Evolutionary conservation across 2,888 invertebrate species (phyloP), one percentile per base, ranked within the genome.

Genomic region (Calameuta idolon): DNA sequence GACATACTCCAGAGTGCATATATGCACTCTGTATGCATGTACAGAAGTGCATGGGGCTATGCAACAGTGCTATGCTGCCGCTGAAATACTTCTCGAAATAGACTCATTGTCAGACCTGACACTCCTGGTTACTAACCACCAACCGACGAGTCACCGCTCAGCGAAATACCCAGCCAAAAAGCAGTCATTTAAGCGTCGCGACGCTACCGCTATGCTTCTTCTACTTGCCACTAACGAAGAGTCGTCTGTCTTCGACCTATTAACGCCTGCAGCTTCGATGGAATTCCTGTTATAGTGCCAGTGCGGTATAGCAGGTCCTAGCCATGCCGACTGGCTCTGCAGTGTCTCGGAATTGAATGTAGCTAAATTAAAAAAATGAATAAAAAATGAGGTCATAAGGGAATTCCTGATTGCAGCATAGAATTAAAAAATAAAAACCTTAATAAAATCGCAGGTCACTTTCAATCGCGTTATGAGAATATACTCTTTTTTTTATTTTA

Each of bases 1-100:
- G 71, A 71, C 71, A 34, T 9, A 34, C 71, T 33, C 30, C 71
- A 83, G 82, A 81, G 69, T 31, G 69, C 73, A 55, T 55, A 23
- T 74, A 74, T 77, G 74, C 77, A 69, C 69, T 30, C 37, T 33
- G 40, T n/a, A 30, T 37, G 74, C 35, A 69, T 35, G 12, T 74
- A 33, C 34, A 68, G 4, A 69, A 33, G 76, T 55, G 55, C 55
- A 55, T 55, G 23, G 9, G 55, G 9, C 55, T 55, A 55, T 55
- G 55, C 55, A 23, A 34, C 71, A 11, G 33, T 23, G 71, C 12
- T 71, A 71, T 71, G 31, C 71, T 12, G 34, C 35, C 35, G 35
- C 34, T 71, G 74, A 74, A 74, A 37, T 74, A 30, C 74, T 37
- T 37, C 74, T 74, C 9, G 35, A 74, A 74, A 74, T 74, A 74